Conservation (phyloP, 2,797 vertebrate species). For the Mormyrus hasselquistii region DNA sequence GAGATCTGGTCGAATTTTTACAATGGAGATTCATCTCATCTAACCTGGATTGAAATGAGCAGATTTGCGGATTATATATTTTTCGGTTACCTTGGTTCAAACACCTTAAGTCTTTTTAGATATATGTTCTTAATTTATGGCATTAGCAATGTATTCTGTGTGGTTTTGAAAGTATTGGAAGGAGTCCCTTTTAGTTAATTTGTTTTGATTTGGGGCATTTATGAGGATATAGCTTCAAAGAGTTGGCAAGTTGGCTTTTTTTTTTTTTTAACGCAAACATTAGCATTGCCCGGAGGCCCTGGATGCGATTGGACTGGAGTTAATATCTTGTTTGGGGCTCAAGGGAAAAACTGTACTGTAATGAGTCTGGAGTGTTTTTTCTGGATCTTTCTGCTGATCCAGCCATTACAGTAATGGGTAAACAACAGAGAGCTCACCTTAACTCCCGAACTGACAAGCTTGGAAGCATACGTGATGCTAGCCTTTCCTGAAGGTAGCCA, state of each 20-base stretch:
- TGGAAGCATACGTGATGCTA: not conserved
- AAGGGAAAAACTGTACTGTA: not conserved
- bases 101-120: not conserved
- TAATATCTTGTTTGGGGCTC: not conserved
- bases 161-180: not conserved
- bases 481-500: not conserved
- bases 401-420: conserved; percentile 23
- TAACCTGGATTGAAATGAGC: not conserved
- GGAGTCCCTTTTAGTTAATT: conserved; percentile 17
- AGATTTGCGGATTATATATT: not conserved
- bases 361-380: conserved; percentile 13
- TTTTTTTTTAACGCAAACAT: conserved; percentile 23
- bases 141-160: not conserved
- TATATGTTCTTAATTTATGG: conserved; percentile 3
- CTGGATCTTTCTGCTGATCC: conserved; percentile 36
- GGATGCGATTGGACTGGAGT: conserved; percentile 9
- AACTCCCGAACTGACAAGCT: not conserved
- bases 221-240: conserved; percentile 28
- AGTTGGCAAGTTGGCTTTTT: conserved; percentile 21
- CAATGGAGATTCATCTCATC: not conserved
- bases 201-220: too few relatives aligned
- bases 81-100: not conserved
- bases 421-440: conserved; percentile 6
- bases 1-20: not conserved
- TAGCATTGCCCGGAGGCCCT: conserved; percentile 9